Conservation (phyloP, 1,140 invertebrate genomes). For the Laupala kohalensis region DNA sequence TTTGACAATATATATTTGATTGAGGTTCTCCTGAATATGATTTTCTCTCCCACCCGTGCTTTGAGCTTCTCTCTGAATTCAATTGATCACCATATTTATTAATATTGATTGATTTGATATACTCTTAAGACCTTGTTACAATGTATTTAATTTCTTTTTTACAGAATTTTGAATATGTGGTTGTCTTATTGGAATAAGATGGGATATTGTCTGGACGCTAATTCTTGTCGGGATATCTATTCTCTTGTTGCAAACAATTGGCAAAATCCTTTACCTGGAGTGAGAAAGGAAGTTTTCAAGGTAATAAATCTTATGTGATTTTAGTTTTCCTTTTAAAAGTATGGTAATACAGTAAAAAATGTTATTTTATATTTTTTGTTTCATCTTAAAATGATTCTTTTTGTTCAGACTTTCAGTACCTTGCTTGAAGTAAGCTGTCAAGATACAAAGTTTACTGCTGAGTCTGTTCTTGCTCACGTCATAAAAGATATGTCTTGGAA, state of each 20-base stretch:
- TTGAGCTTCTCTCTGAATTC: too few species aligned
- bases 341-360: too few species aligned
- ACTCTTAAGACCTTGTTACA: too few species aligned
- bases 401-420: not conserved
- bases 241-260: not conserved
- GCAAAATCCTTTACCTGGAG: not conserved
- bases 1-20: too few species aligned
- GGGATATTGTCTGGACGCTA: not conserved
- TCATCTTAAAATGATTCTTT: not conserved
- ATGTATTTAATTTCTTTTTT: not conserved
- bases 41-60: too few species aligned
- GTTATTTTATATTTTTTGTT: too few species aligned
- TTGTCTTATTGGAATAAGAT: not conserved
- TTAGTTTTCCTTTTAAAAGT: too few species aligned
- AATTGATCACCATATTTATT: too few species aligned
- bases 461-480: not conserved
- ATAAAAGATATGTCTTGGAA: not conserved
- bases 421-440: not conserved
- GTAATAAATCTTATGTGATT: not conserved
- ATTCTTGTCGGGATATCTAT: not conserved
- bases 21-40: too few species aligned
- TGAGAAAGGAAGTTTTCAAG: not conserved
- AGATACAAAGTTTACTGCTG: not conserved
- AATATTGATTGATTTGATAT: too few species aligned
- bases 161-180: not conserved